Percentiles rank a stretch among this genome's conserved stretches.
Conservation (phyloP, 2,113 vertebrate genomes). For the Vidua chalybeata region DNA sequence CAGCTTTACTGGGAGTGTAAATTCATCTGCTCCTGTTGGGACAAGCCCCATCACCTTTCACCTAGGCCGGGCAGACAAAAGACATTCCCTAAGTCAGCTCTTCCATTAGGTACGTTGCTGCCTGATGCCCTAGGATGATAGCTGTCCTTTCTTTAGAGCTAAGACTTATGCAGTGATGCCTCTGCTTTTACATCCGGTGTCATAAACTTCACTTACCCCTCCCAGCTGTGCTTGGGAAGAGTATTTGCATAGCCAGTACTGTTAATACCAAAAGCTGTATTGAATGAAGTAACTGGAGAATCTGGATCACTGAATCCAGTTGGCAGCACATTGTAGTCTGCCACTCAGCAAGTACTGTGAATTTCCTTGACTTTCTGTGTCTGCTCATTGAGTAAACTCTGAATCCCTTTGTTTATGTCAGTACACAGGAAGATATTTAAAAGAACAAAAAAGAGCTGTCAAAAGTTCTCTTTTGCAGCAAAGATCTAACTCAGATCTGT, state of each 20-base stretch:
- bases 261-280: neutral
- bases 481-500: neutral
- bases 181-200: neutral
- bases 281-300: neutral
- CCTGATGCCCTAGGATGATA: neutral
- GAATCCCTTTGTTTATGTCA: slow-evolving; percentile 1
- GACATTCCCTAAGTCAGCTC: neutral
- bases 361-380: neutral
- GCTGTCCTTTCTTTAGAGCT: neutral
- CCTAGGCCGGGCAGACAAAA: neutral
- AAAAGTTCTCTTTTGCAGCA: neutral
- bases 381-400: neutral
- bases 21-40: neutral
- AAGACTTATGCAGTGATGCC: neutral
- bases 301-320: neutral
- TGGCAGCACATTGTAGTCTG: neutral
- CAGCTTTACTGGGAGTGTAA: neutral
- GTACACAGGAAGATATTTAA: neutral
- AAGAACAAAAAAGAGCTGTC: slow-evolving; percentile 3
- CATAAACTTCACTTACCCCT: neutral
- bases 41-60: neutral
- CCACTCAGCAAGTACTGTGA: neutral
- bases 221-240: neutral
- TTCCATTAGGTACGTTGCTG: neutral
- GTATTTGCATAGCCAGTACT: neutral